Base-by-base conservation (phyloP, 2,113 vertebrate genomes). In the Oostethus manadensis region DNA sequence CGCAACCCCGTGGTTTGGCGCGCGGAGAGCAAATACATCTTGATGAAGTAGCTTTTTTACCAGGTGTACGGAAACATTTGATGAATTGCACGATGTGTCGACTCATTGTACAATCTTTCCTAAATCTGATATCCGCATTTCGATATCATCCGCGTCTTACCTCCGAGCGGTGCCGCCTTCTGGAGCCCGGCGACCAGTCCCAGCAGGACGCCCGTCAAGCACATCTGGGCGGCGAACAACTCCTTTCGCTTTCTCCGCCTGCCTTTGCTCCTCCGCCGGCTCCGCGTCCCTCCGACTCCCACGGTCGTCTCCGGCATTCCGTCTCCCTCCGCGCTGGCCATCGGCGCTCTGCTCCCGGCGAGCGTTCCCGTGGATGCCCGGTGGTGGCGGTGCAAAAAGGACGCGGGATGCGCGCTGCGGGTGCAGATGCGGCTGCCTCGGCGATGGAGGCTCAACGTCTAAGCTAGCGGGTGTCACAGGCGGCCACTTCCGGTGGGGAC, bases 221-320 rank as follows among this genome's bases (percentile, higher is more conserved):
- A 83, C 78, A 86, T 77, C 84, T 84, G 84, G 61, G 82, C 3
- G 18, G 21, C 75, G 73, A 84, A 83, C 75, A 74, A 64, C 65
- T 84, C 82, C 79, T 82, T 82, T 68, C 84, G 77, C 75, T 84
- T 84, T 63, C 75, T 75, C 73, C 84, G 80, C 60, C 73, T 46
- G 59, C 61, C 70, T 75, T 73, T 82, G 78, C 77, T 76, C 77
- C 63, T 80, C 62, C 71, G 69, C 60, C 75, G 79, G 74, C 56
- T 60, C 54, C 80, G 75, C 84, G 85, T 76, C 82, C 51, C 54
- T 50, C 55, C 74, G 62, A 62, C 73, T 60, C 62, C 77, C 6
- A 1, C 66, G 51, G 48, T 56, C 15, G 73, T 56, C 67, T 65
- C 80, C 23, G 74, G 66, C 79, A 76, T 79, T 73, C 76, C 72